Conservation (phyloP, 1,140 invertebrate genomes). For the Dendroctonus valens region DNA sequence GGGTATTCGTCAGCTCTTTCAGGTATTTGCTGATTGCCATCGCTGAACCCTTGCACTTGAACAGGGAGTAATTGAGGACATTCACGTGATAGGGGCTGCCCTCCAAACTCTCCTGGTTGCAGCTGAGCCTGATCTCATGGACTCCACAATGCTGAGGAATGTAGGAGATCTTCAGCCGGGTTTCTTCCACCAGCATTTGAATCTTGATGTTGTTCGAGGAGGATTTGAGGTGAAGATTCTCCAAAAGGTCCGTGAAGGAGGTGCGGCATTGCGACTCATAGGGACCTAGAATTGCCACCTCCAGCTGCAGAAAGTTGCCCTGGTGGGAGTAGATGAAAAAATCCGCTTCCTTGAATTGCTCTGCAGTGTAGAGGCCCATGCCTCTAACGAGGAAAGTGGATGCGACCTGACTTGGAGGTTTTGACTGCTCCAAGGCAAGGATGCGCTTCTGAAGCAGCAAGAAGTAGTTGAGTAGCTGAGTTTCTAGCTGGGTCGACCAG, state of each 20-base stretch:
- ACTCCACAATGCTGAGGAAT: conserved; percentile 43
- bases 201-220: conserved; percentile 33
- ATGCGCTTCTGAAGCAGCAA: conserved; percentile 52
- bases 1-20: conserved; percentile 5
- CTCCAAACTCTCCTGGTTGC: conserved; percentile 39
- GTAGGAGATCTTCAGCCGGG: conserved; percentile 42
- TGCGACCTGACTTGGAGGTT: conserved; percentile 41
- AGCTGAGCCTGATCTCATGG: conserved; percentile 43
- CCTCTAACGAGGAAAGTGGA: conserved; percentile 57
- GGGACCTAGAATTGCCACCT: conserved; percentile 20
- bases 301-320: conserved; percentile 11
- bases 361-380: conserved; percentile 57
- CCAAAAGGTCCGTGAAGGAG: conserved; percentile 4
- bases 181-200: conserved; percentile 38
- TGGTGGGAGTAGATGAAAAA: conserved; percentile 43
- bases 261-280: conserved; percentile 9
- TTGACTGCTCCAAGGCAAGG: conserved; percentile 45
- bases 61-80: conserved; percentile 23
- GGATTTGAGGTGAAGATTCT: conserved; percentile 2
- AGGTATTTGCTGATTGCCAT: conserved; percentile 23
- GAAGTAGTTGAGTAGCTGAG: conserved; percentile 55
- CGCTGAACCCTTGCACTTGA: not conserved
- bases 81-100: conserved; percentile 44
- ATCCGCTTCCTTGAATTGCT: conserved; percentile 51
- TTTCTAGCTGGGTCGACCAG: conserved; percentile 47